Conservation (phyloP, 1,140 invertebrate species). For the Pentalonia nigronervosa region DNA sequence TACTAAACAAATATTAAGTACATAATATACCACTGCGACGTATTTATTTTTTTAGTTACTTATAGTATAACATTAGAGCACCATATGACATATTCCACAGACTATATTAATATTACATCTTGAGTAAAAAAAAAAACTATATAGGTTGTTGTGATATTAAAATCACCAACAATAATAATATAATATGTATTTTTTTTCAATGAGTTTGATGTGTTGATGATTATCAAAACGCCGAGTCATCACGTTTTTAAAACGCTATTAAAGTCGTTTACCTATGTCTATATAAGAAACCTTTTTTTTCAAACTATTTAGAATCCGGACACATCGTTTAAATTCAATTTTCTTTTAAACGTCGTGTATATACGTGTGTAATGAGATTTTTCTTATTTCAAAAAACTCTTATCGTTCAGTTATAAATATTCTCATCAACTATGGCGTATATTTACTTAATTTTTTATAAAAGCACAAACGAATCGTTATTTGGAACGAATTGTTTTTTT, state of each 20-base stretch:
- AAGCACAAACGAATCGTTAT: background rate
- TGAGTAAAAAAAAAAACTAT: background rate
- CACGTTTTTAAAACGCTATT: background rate
- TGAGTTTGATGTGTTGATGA: background rate
- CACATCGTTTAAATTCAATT: background rate
- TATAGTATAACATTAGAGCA: too few relatives aligned
- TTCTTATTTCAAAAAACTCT: background rate
- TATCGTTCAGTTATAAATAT: background rate
- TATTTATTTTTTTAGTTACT: background rate
- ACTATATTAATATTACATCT: background rate
- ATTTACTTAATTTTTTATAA: background rate
- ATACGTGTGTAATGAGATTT: background rate
- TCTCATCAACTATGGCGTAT: background rate
- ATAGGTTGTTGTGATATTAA: background rate
- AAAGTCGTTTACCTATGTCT: background rate
- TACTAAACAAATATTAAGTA: background rate
- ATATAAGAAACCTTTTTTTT: background rate
- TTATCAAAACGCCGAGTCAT: background rate
- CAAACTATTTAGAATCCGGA: background rate
- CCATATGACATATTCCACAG: background rate
- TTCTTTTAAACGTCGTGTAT: background rate
- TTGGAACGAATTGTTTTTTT: background rate
- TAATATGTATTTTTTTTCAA: background rate
- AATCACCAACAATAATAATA: background rate
- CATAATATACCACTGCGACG: background rate